Evolutionary conservation across 35 echinoderm and acorn worm species (phyloP), one percentile per base, ranked within the genome.

Genomic region (Acanthaster planci): DNA sequence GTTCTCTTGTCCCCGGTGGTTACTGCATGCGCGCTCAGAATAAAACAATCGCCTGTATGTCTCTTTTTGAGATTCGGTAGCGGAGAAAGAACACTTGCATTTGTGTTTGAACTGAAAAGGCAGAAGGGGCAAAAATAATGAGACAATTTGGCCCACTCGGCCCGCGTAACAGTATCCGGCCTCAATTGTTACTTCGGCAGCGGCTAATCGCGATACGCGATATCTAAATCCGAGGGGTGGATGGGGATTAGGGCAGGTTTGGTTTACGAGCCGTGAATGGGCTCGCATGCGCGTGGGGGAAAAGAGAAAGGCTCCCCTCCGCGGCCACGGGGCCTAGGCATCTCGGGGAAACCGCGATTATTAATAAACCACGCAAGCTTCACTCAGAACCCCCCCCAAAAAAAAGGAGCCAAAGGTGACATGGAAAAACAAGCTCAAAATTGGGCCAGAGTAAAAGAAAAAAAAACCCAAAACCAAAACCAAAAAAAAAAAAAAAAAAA

Each of bases 171-270:
- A 72, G 64, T 72, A 72, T 72, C 64, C 64, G 64, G 23, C 64
- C 23, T 72, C 64, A 26, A 72, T 72, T 72, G 64, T 72, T 72
- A 72, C 64, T 72, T 72, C 30, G 26, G 23, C 34, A 34, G 64
- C 64, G 64, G 29, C 64, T 72, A 72, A 72, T 72, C 64, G 64
- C 64, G 64, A 72, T 72, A 72, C 34, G 23, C 34, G 64, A 72
- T 72, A 72, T 21, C 64, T 72, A 72, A 72, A 72, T 72, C 64
- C 64, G 34, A 72, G 64, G 64, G 64, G 64, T 72, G 64, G 64
- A 72, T 34, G 23, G 26, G 64, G 64, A 72, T 72, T 72, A 72
- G 23, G 64, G 64, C 64, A 72, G 64, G 64, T 72, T 72, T 72
- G 64, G 64, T 72, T 72, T 72, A 72, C 64, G 10, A 26, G 30